Conservation (phyloP, 2,113 vertebrate species). For the Ceyx cyanopectus region DNA sequence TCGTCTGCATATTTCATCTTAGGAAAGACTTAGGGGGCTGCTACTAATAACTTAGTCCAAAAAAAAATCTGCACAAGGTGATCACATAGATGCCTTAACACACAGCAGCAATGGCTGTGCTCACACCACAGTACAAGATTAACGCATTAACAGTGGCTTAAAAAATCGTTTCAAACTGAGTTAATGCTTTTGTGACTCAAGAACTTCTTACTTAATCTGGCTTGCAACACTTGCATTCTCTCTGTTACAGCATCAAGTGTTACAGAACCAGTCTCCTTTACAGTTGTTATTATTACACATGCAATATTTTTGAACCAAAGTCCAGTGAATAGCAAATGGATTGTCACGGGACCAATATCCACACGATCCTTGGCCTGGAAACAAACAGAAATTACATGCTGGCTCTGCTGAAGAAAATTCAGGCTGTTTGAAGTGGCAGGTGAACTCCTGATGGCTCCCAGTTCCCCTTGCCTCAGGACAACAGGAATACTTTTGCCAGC, state of each 20-base stretch:
- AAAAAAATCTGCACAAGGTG: not conserved
- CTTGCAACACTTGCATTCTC: not conserved
- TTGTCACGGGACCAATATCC: not conserved
- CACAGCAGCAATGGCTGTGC: accelerated
- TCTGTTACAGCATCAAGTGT: not conserved
- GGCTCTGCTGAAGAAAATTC: not conserved
- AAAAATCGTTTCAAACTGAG: conserved; percentile 29
- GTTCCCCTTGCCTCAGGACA: not conserved
- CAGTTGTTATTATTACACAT: not conserved
- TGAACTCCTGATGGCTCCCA: not conserved
- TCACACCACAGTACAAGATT: not conserved
- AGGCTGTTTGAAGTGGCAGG: not conserved
- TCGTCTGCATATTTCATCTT: not conserved
- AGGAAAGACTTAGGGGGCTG: not conserved
- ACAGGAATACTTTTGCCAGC: not conserved
- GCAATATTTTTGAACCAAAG: not conserved
- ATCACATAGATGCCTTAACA: not conserved
- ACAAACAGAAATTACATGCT: not conserved
- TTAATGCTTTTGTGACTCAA: not conserved
- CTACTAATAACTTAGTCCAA: not conserved
- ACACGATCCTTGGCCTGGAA: not conserved
- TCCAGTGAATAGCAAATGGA: not conserved
- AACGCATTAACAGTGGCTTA: conserved; percentile 12
- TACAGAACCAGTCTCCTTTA: not conserved
- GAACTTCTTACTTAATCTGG: conserved; percentile 49